Conservation (phyloP, 2,888 invertebrate genomes). For the Bombyx huttoni region DNA sequence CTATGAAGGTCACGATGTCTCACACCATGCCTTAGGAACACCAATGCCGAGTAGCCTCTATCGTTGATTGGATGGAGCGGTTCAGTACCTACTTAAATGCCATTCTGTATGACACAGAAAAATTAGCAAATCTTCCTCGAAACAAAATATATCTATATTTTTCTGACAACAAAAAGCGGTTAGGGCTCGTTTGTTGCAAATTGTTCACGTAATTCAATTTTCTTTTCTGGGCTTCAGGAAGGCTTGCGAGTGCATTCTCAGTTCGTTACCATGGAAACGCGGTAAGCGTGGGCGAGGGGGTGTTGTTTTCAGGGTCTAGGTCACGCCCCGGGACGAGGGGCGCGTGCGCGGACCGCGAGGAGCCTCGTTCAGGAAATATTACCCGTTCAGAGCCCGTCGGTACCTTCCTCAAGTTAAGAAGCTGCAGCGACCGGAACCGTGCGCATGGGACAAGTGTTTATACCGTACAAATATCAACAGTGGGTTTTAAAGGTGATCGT, state of each 20-base stretch:
- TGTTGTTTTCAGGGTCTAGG: constrained; percentile 70
- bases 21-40: constrained; percentile 35
- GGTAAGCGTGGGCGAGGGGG: constrained; percentile 56
- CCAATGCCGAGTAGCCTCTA: constrained; percentile 43
- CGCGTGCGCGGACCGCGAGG: constrained; percentile 48
- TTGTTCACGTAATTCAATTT: constrained; percentile 13
- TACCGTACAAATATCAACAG: not conserved
- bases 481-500: not conserved
- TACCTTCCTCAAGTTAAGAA: constrained; percentile 34
- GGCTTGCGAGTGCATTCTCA: constrained; percentile 3
- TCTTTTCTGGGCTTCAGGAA: not conserved
- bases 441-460: not conserved
- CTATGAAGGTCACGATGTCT: constrained; percentile 32
- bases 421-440: constrained; percentile 6
- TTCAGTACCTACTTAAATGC: constrained; percentile 31
- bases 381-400: constrained; percentile 35
- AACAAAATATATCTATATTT: not conserved
- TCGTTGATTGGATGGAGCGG: constrained; percentile 48
- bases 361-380: constrained; percentile 30
- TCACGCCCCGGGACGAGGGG: constrained; percentile 53
- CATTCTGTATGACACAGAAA: constrained; percentile 26
- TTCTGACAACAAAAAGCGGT: not conserved
- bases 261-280: constrained; percentile 44
- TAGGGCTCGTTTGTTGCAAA: not conserved
- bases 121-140: not conserved